Evolutionary conservation across 1,140 invertebrate genomes (phyloP), one percentile per base, ranked within the genome.

Genomic region (Artemia franciscana): DNA sequence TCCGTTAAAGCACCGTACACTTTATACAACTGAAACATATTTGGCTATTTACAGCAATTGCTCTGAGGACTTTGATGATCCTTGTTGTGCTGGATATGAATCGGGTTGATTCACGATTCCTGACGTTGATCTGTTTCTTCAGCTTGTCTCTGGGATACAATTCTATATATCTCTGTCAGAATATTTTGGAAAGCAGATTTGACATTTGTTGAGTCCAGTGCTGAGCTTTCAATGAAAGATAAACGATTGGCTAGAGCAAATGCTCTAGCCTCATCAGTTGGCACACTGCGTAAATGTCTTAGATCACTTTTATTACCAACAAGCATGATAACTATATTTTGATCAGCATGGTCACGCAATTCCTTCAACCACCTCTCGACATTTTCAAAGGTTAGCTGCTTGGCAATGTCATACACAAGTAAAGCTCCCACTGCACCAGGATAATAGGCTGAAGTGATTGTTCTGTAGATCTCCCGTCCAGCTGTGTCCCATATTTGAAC

Each of bases 401-500:
- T 98, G 25, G 95, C 94, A 71, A 99, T 98, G 76, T 99, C 93
- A 73, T 96, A 96, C 23, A 96, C 93, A 62, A 97, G 79, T 30
- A 96, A 77, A 58, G 92, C 92, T 60, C 92, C 92, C 51, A 96
- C 92, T 57, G 92, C 92, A 70, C 92, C 92, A 69, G 92, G 81
- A 76, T 96, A 96, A 75, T 96, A 86, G 78, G 93, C 91, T 67
- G 89, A 93, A 64, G 92, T 98, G 70, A 98, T 98, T 62, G 95
- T 95, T 69, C 95, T 80, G 77, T 98, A 98, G 71, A 94, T 80
- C 77, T 99, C 96, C 75, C 98, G 95, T n/a, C 95, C 96, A 65
- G 95, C 95, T 60, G 94, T 98, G 77, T 99, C 95, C 95, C 95
- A 98, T 72, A 98, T 98, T 80, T 98, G 94, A 69, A 94, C 94